Base-by-base conservation (phyloP, 2,797 vertebrate genomes). In the Sebastes minor region DNA sequence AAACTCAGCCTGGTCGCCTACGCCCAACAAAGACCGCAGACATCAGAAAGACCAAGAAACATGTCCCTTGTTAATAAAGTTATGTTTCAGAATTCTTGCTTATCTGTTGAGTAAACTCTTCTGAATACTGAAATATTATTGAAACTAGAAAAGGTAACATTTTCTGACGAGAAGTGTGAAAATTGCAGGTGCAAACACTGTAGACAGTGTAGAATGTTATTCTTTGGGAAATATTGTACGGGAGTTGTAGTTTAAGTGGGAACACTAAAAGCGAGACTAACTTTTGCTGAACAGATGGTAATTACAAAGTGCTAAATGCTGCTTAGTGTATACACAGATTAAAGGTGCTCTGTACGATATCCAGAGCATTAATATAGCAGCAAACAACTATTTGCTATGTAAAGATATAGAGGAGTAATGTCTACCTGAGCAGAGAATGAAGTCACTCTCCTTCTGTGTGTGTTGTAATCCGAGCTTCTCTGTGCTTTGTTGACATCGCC, bases 11-110 rank as follows among this genome's bases (percentile, higher is more conserved):
- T 55, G 63, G 60, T 42, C 71, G 68, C 77, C 81, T 22, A 82
- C 80, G 30, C 77, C 83, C 77, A 74, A 23, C 73, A 69, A 49
- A 76, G 52, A n/a, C 66, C 8, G 30, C 55, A 25, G 30, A 55
- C 71, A 60, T 32, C 14, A 49, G 46, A 79, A 53, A 46, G 56
- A 49, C 11, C 25, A 35, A 25, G 55, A 79, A 67, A 42, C 72
- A 83, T 72, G 60, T 64, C 68, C 62, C 59, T 59, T 12, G 71
- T 49, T 57, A 20, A 80, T 76, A 33, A 32, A 25, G n/a, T 25
- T 60, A 20, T 18, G 46, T 28, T 49, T 22, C 3, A 14, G 42
- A 62, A 27, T 14, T 7, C 3, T 14, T 28, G 11, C 14, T 61
- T 27, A 22, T 74, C 66, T 23, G 4, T 18, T 18, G 20, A 38